These are phyloP conservation scores for Rhea pennata DNA, from an alignment of 2,113 vertebrate species.

Conservation along the genomic window DNA sequence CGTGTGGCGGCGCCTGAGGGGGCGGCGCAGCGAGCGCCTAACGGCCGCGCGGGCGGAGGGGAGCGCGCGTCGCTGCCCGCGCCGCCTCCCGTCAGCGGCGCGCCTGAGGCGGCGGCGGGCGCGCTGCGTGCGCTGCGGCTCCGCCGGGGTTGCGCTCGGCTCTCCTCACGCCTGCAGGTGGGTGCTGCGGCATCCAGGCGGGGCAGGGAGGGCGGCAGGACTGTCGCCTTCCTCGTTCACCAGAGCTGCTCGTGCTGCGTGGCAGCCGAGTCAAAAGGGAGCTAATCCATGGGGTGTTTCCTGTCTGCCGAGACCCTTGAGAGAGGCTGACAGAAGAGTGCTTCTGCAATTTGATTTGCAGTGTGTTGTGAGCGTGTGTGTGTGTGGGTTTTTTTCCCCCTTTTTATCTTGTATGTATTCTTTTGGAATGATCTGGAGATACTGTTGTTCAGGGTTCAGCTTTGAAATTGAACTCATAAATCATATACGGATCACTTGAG, in stretches of 20 bases:
- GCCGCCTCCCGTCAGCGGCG: too few species aligned
- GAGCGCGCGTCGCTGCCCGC: too few species aligned
- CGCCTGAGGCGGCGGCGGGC: too few species aligned
- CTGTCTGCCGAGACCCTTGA: fast-evolving
- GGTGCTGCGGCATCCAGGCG: not conserved
- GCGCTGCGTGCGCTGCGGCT: too few species aligned
- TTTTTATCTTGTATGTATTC: fast-evolving
- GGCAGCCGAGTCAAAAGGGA: not conserved
- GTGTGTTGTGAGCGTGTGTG: not conserved
- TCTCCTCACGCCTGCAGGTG: not conserved
- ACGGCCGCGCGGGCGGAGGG: too few species aligned
- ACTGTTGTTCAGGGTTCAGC: not conserved
- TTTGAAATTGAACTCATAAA: not conserved
- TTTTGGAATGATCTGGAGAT: not conserved
- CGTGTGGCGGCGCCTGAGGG: too few species aligned
- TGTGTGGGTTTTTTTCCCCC: too few species aligned
- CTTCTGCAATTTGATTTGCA: not conserved
- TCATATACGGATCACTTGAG: fast-evolving
- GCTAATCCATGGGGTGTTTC: fast-evolving
- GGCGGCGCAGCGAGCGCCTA: too few species aligned
- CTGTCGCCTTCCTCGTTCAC: fast-evolving
- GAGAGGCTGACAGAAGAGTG: not conserved
- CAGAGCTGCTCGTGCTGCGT: fast-evolving
- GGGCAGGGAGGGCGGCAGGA: fast-evolving
- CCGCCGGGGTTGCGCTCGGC: too few species aligned